phyloP scores from a whole-genome alignment of 2,888 invertebrate species.

The Choristoneura rosaceana region DNA sequence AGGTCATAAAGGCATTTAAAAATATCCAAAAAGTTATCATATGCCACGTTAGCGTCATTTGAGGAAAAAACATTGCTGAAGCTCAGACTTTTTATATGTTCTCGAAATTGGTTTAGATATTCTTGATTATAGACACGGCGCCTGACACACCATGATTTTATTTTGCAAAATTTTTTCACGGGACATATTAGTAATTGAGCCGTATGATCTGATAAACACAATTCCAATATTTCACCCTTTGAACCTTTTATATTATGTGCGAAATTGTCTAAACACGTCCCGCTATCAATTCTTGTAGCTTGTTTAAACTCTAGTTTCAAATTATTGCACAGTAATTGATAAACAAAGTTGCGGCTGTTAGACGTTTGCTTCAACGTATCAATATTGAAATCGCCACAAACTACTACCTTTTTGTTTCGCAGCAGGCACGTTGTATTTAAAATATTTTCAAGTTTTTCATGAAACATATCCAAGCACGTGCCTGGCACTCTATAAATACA shows the following conservation, averaged over 20 bases:
- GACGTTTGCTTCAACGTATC: no score
- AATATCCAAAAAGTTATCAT: no score
- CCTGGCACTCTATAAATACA: no score
- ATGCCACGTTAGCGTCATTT: no score
- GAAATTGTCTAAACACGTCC: background rate
- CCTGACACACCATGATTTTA: background rate
- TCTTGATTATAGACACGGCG: background rate
- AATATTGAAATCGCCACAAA: background rate
- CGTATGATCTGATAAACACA: background rate
- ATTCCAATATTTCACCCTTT: background rate
- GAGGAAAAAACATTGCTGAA: no score
- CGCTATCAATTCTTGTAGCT: background rate
- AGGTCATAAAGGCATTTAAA: no score
- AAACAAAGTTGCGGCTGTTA: no score
- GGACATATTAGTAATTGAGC: constrained; percentile 9
- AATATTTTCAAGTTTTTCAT: background rate
- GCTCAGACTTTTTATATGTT: no score
- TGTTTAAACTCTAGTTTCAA: no score
- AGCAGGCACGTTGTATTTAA: background rate
- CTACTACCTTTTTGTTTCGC: background rate
- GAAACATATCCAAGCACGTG: background rate
- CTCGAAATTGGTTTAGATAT: background rate
- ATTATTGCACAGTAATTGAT: no score
- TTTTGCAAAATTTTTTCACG: background rate
- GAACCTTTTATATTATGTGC: background rate